These are phyloP conservation scores for Syngnathus scovelli DNA, from an alignment of 2,113 vertebrate species.

Conservation along the genomic window DNA sequence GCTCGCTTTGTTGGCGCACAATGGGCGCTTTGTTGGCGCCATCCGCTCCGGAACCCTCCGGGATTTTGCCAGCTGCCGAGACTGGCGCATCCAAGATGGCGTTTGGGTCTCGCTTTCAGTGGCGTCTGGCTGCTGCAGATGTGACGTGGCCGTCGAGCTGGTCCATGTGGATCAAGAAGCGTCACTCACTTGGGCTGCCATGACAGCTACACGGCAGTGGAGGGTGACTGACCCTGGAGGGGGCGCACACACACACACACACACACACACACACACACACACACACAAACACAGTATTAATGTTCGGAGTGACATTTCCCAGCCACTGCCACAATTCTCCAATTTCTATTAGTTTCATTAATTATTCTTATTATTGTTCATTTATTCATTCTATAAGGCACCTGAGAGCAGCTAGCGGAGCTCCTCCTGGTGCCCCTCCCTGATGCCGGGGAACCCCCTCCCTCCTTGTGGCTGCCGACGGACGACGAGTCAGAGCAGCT, in stretches of 20 bases:
- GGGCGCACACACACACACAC: not conserved
- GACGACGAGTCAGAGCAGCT: constrained; percentile 70
- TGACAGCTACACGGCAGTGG: constrained; percentile 58
- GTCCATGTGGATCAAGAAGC: not conserved
- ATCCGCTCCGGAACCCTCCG: constrained; percentile 7
- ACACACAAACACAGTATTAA: not conserved
- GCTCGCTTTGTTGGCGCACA: constrained; percentile 41
- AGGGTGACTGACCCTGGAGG: constrained; percentile 58
- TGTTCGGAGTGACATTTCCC: not conserved
- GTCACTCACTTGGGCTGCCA: constrained; percentile 38
- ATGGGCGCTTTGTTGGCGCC: constrained; percentile 65
- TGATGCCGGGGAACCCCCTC: constrained; percentile 56
- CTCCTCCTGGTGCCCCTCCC: constrained; percentile 58
- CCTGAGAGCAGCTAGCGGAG: constrained; percentile 59
- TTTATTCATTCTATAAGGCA: constrained; percentile 9
- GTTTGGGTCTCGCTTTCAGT: constrained; percentile 14
- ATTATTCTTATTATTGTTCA: too few relatives aligned
- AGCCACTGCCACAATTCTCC: constrained; percentile 11
- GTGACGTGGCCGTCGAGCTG: too few relatives aligned
- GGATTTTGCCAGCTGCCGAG: constrained; percentile 62
- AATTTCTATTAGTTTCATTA: too few relatives aligned
- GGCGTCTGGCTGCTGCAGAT: constrained; percentile 20
- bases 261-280: not conserved
- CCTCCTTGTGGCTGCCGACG: constrained; percentile 65
- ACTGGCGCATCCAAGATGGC: constrained; percentile 67